phyloP scores from a whole-genome alignment of 1,140 invertebrate species.

The Propsilocerus akamusi region DNA sequence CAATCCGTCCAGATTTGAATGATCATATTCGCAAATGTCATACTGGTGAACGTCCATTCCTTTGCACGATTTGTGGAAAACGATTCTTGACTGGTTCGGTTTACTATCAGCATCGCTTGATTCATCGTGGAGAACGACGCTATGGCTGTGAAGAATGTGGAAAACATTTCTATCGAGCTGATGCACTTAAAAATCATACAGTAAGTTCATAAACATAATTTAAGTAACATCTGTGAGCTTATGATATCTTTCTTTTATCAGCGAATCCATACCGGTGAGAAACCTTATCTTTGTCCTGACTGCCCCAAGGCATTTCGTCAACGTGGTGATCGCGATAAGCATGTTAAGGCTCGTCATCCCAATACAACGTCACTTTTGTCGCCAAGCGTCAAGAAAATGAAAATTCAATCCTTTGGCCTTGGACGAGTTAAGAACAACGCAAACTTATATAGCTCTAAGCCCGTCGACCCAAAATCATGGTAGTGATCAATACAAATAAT shows the following conservation, averaged over 20 bases:
- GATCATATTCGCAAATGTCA: conserved; percentile 38
- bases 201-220: neutral
- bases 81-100: conserved; percentile 53
- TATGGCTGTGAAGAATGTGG: conserved; percentile 49
- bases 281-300: conserved; percentile 42
- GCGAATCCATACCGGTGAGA: conserved; percentile 48
- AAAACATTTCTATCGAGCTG: conserved; percentile 35
- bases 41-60: neutral
- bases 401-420: neutral
- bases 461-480: neutral
- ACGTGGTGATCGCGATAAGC: conserved; percentile 38
- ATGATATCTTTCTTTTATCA: conserved; percentile 35
- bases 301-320: conserved; percentile 44
- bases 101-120: conserved; percentile 50
- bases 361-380: conserved; percentile 7
- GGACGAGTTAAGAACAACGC: neutral
- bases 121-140: conserved; percentile 62
- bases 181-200: conserved; percentile 29
- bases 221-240: neutral
- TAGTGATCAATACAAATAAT: neutral
- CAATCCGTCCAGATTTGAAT: conserved; percentile 42
- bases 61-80: conserved; percentile 42
- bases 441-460: neutral
- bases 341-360: conserved; percentile 33
- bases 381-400: neutral